Evolutionary conservation across 2,797 vertebrate species (phyloP).

Genomic region (Rhinella marina): DNA sequence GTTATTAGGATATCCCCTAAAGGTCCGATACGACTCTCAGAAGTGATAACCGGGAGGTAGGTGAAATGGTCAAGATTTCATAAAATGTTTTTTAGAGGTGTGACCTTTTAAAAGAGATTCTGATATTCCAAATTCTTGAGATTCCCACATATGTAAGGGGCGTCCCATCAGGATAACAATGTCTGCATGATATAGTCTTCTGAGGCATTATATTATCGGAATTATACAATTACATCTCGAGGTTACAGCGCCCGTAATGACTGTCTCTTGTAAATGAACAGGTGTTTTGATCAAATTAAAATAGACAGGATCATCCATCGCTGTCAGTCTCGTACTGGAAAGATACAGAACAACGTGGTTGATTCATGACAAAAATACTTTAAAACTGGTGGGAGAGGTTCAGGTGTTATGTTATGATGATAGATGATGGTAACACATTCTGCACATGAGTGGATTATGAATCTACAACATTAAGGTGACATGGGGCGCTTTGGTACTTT

Average conservation of each 20-base stretch:
- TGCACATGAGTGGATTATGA: slow-evolving; percentile 15
- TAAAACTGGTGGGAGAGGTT: slow-evolving; percentile 13
- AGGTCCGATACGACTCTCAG: not conserved
- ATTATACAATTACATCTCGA: slow-evolving; percentile 12
- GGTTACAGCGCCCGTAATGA: not conserved
- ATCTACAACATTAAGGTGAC: slow-evolving; percentile 29
- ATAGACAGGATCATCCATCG: slow-evolving; percentile 25
- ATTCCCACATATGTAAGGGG: not conserved
- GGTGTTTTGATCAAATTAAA: slow-evolving; percentile 27
- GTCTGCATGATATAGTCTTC: not conserved
- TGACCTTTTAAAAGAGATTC: not conserved
- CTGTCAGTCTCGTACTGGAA: slow-evolving; percentile 2
- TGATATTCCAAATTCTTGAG: too few relatives aligned
- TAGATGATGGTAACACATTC: not conserved
- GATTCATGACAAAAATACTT: slow-evolving; percentile 2
- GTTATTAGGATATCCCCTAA: not conserved
- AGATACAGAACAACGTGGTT: not conserved
- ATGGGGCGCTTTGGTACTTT: not conserved
- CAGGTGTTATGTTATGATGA: slow-evolving; percentile 24
- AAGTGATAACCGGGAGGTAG: not conserved
- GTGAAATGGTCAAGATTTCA: not conserved
- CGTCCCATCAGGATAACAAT: not conserved
- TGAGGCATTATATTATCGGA: not conserved
- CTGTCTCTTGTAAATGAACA: slow-evolving; percentile 11
- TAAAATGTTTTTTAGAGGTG: not conserved